Evolutionary conservation across 2,797 vertebrate genomes (phyloP).

Genomic region (Eutrigla gurnardus): DNA sequence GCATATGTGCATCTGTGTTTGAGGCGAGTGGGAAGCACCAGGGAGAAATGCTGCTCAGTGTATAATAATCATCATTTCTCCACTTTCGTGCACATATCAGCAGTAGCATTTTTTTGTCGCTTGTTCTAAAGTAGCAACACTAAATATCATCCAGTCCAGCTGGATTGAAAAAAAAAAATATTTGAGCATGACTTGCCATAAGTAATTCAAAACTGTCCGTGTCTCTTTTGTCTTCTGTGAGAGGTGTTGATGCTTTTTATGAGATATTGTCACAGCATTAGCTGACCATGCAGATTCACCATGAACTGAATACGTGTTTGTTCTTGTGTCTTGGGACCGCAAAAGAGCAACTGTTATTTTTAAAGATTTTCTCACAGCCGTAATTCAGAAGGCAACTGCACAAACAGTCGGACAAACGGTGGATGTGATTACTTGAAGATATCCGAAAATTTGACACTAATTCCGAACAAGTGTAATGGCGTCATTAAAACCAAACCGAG

Average conservation of each 20-base stretch:
- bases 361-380: neutral
- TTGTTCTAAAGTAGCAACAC: slow-evolving; percentile 3
- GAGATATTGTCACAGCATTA: neutral
- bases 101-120: neutral
- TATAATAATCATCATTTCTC: slow-evolving; percentile 24
- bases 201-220: slow-evolving; percentile 21
- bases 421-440: neutral
- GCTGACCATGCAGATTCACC: neutral
- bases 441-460: neutral
- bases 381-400: neutral
- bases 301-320: neutral
- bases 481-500: neutral
- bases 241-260: neutral
- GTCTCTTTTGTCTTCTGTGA: slow-evolving; percentile 26
- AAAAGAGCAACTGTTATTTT: neutral
- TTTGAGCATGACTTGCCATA: neutral
- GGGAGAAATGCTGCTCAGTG: slow-evolving; percentile 38
- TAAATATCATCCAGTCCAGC: slow-evolving; percentile 6
- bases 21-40: slow-evolving; percentile 32
- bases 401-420: neutral
- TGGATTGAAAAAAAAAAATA: slow-evolving; percentile 11
- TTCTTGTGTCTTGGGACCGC: neutral
- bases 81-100: neutral
- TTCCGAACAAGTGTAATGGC: neutral
- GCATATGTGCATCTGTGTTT: slow-evolving; percentile 63